These are phyloP conservation scores for Antechinus stuartii DNA, from an alignment of 2,113 vertebrate species.

Conservation along the genomic window DNA sequence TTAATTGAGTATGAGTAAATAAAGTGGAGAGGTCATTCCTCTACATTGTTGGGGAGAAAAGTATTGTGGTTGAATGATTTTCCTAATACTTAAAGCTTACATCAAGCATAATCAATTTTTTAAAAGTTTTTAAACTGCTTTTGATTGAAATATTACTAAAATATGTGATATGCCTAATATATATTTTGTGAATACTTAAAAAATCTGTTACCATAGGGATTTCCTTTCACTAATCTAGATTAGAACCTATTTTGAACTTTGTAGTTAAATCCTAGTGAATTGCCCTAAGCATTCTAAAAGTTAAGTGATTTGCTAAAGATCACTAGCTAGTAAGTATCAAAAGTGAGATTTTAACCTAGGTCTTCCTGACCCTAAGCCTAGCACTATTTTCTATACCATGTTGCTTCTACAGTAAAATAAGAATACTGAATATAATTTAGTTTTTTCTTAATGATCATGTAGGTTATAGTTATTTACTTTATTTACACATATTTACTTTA, in stretches of 20 bases:
- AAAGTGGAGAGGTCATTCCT: background rate
- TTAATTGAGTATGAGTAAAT: slow-evolving; percentile 35
- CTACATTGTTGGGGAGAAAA: background rate
- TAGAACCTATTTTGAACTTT: no score
- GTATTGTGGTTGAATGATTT: slow-evolving; percentile 24
- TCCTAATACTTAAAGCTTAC: background rate
- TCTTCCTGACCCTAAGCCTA: background rate
- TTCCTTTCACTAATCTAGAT: no score
- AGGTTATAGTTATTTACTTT: background rate
- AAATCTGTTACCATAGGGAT: no score
- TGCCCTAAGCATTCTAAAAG: background rate
- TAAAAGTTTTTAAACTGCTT: background rate
- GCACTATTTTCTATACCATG: background rate
- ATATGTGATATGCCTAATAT: no score
- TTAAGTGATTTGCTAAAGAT: background rate
- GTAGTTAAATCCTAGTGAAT: no score
- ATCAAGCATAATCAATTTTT: background rate
- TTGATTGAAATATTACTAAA: no score
- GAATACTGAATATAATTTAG: background rate
- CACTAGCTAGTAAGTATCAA: background rate
- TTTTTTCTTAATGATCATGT: background rate
- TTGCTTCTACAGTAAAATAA: background rate
- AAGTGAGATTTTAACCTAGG: background rate
- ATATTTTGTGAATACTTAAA: no score
- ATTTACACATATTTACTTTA: background rate